These are phyloP conservation scores for Ciconia boyciana DNA, from an alignment of 2,113 vertebrate genomes.

Conservation along the genomic window DNA sequence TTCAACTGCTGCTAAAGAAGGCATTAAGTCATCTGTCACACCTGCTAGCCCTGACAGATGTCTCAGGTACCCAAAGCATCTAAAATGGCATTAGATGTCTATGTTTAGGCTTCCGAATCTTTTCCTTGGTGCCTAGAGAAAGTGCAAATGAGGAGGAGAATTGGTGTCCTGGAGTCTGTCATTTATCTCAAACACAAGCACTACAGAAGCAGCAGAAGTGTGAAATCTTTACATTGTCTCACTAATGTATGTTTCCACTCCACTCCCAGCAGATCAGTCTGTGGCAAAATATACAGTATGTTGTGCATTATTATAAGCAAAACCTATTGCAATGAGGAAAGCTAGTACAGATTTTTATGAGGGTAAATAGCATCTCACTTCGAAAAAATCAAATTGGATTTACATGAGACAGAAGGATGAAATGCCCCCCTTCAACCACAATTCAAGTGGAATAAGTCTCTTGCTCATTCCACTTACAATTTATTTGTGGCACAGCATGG, in stretches of 20 bases:
- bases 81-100: conserved; percentile 2
- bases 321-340: neutral
- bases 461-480: neutral
- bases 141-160: neutral
- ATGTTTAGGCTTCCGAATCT: neutral
- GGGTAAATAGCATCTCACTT: neutral
- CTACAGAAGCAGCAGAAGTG: neutral
- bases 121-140: neutral
- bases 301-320: neutral
- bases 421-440: neutral
- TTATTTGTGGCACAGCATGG: neutral
- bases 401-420: neutral
- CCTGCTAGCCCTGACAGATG: conserved; percentile 30
- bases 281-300: neutral
- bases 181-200: neutral
- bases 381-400: neutral
- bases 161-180: neutral
- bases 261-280: neutral
- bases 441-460: neutral
- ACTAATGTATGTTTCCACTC: neutral
- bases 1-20: neutral
- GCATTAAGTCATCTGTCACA: conserved; percentile 52
- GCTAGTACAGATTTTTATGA: neutral
- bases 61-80: conserved; percentile 27
- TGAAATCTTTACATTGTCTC: conserved; percentile 37